Percentiles rank a stretch among this genome's conserved stretches.
These are phyloP conservation scores for Acipenser transmontanus DNA, from an alignment of 2,797 vertebrate genomes.

Conservation along the genomic window DNA sequence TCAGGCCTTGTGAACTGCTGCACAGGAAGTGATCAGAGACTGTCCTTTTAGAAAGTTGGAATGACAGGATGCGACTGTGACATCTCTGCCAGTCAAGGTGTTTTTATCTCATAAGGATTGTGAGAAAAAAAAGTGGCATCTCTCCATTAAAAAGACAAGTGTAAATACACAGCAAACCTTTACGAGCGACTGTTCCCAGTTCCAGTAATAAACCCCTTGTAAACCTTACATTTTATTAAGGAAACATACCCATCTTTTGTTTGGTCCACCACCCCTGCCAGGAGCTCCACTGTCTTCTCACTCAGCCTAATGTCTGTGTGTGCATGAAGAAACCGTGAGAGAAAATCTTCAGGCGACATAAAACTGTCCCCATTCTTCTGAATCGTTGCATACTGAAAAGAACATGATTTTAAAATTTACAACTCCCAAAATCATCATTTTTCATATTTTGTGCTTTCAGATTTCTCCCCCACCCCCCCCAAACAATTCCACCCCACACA, in stretches of 20 bases:
- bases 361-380: conserved; percentile 73
- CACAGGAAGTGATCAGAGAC: too few species aligned
- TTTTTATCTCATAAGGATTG: too few species aligned
- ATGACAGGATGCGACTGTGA: too few species aligned
- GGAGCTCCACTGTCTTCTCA: conserved; percentile 60
- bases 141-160: too few species aligned
- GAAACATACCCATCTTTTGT: conserved; percentile 75
- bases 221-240: neutral
- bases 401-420: neutral
- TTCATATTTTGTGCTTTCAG: conserved; percentile 2
- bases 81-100: too few species aligned
- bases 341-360: conserved; percentile 77
- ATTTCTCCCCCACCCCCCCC: neutral
- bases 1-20: too few species aligned
- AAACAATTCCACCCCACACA: neutral
- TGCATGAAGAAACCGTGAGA: conserved; percentile 68
- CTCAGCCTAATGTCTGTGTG: conserved; percentile 64
- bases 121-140: too few species aligned
- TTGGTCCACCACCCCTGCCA: conserved; percentile 77
- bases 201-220: too few species aligned
- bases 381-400: conserved; percentile 68
- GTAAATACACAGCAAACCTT: too few species aligned
- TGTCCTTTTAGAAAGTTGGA: too few species aligned
- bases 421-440: neutral
- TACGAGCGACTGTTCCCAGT: too few species aligned